Percentiles rank a stretch among this genome's conserved stretches.
phyloP scores from a whole-genome alignment of 2,113 vertebrate genomes.

The Meleagris gallopavo region DNA sequence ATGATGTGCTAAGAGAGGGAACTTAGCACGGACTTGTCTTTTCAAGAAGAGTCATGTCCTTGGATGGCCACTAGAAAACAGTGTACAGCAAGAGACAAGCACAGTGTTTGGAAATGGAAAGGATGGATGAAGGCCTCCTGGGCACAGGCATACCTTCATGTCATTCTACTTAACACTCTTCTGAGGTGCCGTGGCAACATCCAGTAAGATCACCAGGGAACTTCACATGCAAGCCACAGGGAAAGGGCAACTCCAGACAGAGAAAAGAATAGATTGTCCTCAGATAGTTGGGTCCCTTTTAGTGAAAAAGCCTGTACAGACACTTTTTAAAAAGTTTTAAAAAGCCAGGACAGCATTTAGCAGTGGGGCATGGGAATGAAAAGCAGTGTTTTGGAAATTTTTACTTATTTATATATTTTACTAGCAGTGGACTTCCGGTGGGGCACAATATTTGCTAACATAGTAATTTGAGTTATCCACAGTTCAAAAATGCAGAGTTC shows the following conservation, averaged over 20 bases:
- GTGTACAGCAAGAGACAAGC: neutral
- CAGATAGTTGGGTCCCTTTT: neutral
- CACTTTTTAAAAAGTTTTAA: neutral
- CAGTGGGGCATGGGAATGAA: constrained; percentile 49
- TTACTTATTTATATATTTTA: neutral
- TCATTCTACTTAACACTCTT: neutral
- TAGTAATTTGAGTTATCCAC: constrained; percentile 74
- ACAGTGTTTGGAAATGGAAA: neutral
- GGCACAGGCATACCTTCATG: accelerated
- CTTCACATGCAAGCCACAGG: accelerated
- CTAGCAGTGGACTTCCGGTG: constrained; percentile 57
- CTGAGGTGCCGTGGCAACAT: neutral
- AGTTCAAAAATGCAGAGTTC: constrained; percentile 78
- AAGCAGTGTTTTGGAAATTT: constrained; percentile 20
- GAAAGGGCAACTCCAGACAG: neutral
- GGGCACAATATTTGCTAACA: constrained; percentile 75
- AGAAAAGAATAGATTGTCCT: neutral
- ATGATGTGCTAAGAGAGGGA: neutral
- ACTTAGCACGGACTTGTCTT: neutral
- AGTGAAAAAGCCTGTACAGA: constrained; percentile 9
- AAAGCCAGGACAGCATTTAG: constrained; percentile 18
- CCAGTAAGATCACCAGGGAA: neutral
- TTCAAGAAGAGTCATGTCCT: neutral
- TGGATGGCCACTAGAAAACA: neutral
- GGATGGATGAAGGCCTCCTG: neutral